Base-by-base conservation (phyloP, 2,797 vertebrate species). In the Centroberyx gerrardi region DNA sequence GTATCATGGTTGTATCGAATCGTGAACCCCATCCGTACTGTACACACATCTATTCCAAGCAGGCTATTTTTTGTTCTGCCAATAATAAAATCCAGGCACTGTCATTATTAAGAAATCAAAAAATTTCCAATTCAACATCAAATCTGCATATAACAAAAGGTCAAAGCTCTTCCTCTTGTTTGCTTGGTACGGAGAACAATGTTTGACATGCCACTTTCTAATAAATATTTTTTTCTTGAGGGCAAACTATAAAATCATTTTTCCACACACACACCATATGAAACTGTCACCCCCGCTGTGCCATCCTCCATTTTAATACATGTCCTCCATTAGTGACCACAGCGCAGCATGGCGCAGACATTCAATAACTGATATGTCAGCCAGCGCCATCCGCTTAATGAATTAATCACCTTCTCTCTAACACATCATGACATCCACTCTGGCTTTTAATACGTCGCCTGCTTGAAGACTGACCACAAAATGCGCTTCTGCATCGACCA, bases 301-400 rank as follows among this genome's bases (percentile, higher is more conserved):
- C 49, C 36, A 29, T 6, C 38, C 28, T 69, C 54, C 54, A 60
- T 74, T 82, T 78, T 69, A 68, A 68, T 17, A 61, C 29, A 59
- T 7, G 1, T 53, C 27, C 52, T 82, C 69, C 74, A 80, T 83
- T 73, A 82, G 81, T 74, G 62, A 80, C 72, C 71, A 63, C 56
- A 61, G 55, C 74, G 31, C 27, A 13, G 38, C 61, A 68, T 56
- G n/a, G 65, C 8, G 0, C 68, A 72, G 55, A 56, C 59, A 40
- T 65, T 78, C 76, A 65, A 83, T 68, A 67, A 76, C 59, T 59
- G 68, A 70, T 75, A 81, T 53, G 68, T 71, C 58, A 61, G 22
- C 33, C 49, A 13, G 63, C 8, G 56, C 74, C 22, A 61, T 62
- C 67, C 1, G 33, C 46, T 49, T 58, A 60, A 61, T 55, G 31